Conservation (phyloP, 2,797 vertebrate species). For the Myotis myotis region DNA sequence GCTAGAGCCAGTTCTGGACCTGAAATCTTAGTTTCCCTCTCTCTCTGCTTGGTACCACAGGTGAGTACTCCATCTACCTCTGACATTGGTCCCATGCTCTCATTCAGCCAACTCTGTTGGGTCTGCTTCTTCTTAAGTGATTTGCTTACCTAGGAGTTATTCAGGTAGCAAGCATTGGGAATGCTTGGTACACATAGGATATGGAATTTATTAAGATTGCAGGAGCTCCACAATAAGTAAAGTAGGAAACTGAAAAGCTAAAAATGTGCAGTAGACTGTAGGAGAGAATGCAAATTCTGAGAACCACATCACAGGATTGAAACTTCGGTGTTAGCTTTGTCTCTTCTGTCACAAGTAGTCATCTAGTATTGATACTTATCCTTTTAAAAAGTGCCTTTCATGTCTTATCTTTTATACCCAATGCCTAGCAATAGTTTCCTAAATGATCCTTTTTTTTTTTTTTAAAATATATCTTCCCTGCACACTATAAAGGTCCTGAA, state of each 20-base stretch:
- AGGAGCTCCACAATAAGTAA: neutral
- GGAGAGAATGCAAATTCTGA: conserved; percentile 21
- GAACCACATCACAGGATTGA: neutral
- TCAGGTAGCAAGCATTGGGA: neutral
- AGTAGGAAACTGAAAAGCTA: neutral
- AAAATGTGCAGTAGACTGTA: neutral
- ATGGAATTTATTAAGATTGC: conserved; percentile 13
- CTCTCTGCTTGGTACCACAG: conserved; percentile 51
- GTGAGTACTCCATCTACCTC: conserved; percentile 45
- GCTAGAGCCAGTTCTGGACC: conserved; percentile 56
- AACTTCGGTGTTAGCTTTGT: conserved; percentile 18
- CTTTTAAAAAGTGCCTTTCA: neutral
- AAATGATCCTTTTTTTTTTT: neutral
- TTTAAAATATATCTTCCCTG: neutral
- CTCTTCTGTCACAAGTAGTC: neutral
- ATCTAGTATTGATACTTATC: neutral
- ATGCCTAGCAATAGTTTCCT: neutral
- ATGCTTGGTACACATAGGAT: neutral
- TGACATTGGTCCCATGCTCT: neutral
- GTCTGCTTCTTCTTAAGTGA: neutral
- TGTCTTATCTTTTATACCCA: neutral
- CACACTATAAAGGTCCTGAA: neutral
- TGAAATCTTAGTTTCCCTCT: conserved; percentile 48
- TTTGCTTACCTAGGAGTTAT: conserved; percentile 38
- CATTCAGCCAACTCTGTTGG: neutral